Percentiles rank a stretch among this genome's conserved stretches.
Conservation (phyloP, 1,140 invertebrate genomes). For the Drosophila kanapiae region DNA sequence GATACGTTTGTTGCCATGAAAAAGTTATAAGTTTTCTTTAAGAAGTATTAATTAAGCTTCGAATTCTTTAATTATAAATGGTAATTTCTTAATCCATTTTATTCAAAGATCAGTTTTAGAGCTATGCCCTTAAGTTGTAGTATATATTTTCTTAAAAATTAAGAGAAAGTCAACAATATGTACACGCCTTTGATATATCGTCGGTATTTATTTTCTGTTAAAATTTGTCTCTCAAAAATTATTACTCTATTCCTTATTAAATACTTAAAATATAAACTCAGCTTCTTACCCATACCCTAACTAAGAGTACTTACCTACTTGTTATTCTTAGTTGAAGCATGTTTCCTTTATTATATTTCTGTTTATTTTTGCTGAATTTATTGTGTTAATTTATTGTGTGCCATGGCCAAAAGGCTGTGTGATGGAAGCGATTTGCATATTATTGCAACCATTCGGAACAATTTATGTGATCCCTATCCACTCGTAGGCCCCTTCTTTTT, state of each 20-base stretch:
- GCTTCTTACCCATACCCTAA: too few species aligned
- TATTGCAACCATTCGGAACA: constrained; percentile 61
- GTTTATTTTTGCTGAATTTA: constrained; percentile 58
- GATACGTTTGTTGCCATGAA: too few species aligned
- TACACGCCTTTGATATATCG: too few species aligned
- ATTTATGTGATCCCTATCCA: constrained; percentile 50
- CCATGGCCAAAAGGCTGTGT: constrained; percentile 38
- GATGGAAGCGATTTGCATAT: constrained; percentile 68
- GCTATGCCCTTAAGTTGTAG: too few species aligned
- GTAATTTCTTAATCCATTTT: too few species aligned
- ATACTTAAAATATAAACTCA: background rate
- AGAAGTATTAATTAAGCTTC: too few species aligned
- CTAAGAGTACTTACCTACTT: background rate
- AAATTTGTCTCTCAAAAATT: background rate
- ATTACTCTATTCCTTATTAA: background rate
- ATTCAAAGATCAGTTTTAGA: too few species aligned
- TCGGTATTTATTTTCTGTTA: too few species aligned
- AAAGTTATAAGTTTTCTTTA: too few species aligned
- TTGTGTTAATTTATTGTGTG: constrained; percentile 76
- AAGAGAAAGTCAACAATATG: too few species aligned
- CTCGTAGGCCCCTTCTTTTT: background rate
- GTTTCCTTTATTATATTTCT: background rate
- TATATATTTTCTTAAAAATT: background rate
- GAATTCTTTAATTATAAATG: too few species aligned
- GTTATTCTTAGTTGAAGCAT: background rate